Evolutionary conservation across 2,888 invertebrate genomes (phyloP), one percentile per base, ranked within the genome.

Genomic region (Trisateles emortualis): DNA sequence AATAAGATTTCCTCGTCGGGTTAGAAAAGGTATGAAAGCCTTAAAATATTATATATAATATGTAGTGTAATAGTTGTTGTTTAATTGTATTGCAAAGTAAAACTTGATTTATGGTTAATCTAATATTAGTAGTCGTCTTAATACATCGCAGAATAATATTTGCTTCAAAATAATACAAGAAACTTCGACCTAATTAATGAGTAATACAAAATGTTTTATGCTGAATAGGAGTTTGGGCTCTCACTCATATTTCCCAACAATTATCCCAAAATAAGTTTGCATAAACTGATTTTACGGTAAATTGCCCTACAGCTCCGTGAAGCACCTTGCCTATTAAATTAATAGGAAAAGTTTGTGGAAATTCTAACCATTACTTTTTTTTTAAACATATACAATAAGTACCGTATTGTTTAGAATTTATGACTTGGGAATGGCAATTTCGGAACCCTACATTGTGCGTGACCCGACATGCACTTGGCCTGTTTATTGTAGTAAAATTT

Each of bases 191-290:
- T 41, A 22, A 3, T 17, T 33, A 41, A 24, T 35, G 6, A 41
- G 24, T 24, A 26, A 13, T 26, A 0, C 4, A 48, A 35, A 26
- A 35, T 64, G 59, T 68, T n/a, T 66, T 59, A 60, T 45, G 54
- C 50, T 67, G 69, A 78, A 76, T 64, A 57, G 51, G 64, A 72
- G 64, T 62, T 63, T 61, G 64, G 64, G 51, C 59, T 58, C 53
- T 49, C 65, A 72, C 76, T 76, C 77, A 70, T 75, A 76, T 78
- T 78, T 76, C 75, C 69, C 64, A 54, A 67, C 77, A 79, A 79
- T 79, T 78, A 79, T 79, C 74, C 77, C 72, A 72, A 80, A 42
- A 81, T 76, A 78, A 80, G 69, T 81, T 79, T 72, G 62, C 65
- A 62, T 78, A 74, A 80, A 80, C 78, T 79, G 78, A 77, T 80